Evolutionary conservation across 2,888 invertebrate species (phyloP).

Genomic region (Agrenia bidenticulata): DNA sequence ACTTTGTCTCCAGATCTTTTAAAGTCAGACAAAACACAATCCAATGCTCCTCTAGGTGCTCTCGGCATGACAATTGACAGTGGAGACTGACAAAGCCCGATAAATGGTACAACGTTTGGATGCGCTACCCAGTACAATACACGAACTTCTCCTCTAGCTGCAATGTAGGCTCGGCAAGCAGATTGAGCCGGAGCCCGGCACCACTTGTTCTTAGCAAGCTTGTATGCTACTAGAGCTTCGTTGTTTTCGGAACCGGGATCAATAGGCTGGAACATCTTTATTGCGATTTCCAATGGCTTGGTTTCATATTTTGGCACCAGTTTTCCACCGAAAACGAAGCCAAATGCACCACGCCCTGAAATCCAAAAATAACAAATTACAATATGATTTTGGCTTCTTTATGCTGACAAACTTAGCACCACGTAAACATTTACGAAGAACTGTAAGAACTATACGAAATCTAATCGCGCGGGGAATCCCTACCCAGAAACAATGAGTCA

Average conservation of each 20-base stretch:
- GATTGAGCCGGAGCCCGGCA: constrained; percentile 87
- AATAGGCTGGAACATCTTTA: constrained; percentile 94
- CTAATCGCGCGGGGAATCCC: too few species aligned
- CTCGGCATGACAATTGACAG: constrained; percentile 83
- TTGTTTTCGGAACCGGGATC: constrained; percentile 74
- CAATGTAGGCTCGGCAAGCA: constrained; percentile 94
- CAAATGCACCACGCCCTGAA: constrained; percentile 97
- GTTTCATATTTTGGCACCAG: constrained; percentile 49
- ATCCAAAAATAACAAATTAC: too few species aligned
- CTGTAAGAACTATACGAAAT: too few species aligned
- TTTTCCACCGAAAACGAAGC: constrained; percentile 84
- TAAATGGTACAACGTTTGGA: constrained; percentile 86
- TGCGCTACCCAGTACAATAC: constrained; percentile 83
- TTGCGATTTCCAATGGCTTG: constrained; percentile 70
- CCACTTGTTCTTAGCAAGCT: constrained; percentile 83
- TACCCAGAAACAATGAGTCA: too few species aligned
- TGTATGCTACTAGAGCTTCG: constrained; percentile 66
- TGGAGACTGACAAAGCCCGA: constrained; percentile 86
- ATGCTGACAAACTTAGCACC: too few species aligned
- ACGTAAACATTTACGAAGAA: too few species aligned
- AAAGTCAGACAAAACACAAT: constrained; percentile 79
- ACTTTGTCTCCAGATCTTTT: constrained; percentile 79
- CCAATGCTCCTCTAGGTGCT: constrained; percentile 90
- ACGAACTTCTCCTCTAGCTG: constrained; percentile 89
- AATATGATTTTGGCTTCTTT: too few species aligned